These are phyloP conservation scores for Brachyopa scutellaris DNA, from an alignment of 2,888 invertebrate species.

Conservation along the genomic window DNA sequence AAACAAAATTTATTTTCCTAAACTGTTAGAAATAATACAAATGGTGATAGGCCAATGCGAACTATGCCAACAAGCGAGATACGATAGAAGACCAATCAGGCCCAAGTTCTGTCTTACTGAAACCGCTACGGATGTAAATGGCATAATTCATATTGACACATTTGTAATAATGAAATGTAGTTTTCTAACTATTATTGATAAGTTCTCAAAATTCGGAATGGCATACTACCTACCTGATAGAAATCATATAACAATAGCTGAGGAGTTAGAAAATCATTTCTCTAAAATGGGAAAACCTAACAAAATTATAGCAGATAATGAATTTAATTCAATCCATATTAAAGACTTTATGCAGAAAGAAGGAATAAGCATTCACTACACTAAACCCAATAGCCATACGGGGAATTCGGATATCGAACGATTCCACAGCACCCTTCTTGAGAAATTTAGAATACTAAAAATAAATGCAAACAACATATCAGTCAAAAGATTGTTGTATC, in stretches of 20 bases:
- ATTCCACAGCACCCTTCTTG: background rate
- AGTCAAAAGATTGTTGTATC: constrained; percentile 53
- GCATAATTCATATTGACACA: constrained; percentile 57
- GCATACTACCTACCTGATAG: constrained; percentile 49
- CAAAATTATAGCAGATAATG: constrained; percentile 66
- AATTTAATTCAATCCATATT: constrained; percentile 49
- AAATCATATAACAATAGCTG: constrained; percentile 37
- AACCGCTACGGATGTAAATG: constrained; percentile 51
- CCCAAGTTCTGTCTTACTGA: constrained; percentile 58
- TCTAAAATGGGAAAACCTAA: constrained; percentile 56
- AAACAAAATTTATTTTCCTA: constrained; percentile 71
- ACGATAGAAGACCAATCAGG: constrained; percentile 25
- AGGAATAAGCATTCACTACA: constrained; percentile 1
- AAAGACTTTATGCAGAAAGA: constrained; percentile 31
- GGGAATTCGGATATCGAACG: constrained; percentile 8
- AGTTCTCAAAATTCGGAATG: constrained; percentile 59
- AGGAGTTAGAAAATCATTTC: constrained; percentile 36
- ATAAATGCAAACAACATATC: constrained; percentile 37
- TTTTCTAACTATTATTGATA: constrained; percentile 61
- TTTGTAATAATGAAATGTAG: constrained; percentile 32
- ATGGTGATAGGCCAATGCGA: constrained; percentile 23
- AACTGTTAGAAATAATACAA: constrained; percentile 38
- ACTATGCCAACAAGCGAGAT: constrained; percentile 11
- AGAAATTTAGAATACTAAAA: constrained; percentile 39
- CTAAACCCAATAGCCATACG: constrained; percentile 13